Evolutionary conservation across 2,888 invertebrate genomes (phyloP), one percentile per base, ranked within the genome.

Genomic region (Monochamus alternatus): DNA sequence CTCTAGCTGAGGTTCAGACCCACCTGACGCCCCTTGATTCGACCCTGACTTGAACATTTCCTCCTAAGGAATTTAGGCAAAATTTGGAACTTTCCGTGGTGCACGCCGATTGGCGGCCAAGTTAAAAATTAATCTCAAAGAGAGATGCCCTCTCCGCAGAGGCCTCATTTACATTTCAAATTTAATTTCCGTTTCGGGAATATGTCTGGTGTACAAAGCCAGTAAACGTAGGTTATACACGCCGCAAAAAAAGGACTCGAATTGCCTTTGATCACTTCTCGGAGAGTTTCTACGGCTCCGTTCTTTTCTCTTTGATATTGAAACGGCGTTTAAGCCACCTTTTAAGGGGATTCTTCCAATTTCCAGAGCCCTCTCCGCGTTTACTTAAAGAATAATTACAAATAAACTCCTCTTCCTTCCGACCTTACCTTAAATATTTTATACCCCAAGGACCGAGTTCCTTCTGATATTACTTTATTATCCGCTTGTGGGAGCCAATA

Each of bases 131-230:
- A 47, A 64, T 64, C 60, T 60, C 10, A 76, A 71, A 75, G 75
- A 75, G 75, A 73, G 75, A 74, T 76, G 74, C 74, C 74, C 69
- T 62, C 59, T 72, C 70, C 38, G 38, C 74, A 77, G 74, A 75
- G 76, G 66, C 67, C 75, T 78, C 77, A 81, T 80, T 82, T 80
- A 78, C 79, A 81, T 82, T 80, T 82, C 77, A 80, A 81, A 82
- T 82, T 81, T 81, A 81, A 82, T 82, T 82, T 81, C 81, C 79
- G 75, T 69, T 74, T 69, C 55, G 55, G 75, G 68, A 55, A 63
- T 71, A 71, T 63, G 63, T 71, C 71, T 51, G 75, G n/a, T 64
- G 63, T 66, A 78, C 78, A 78, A 76, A 80, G 76, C 71, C 66
- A 75, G 72, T 74, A 77, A 75, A 71, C 75, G 72, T 67, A 73